Evolutionary conservation across 2,797 vertebrate genomes (phyloP).

Genomic region (Borostomias antarcticus): DNA sequence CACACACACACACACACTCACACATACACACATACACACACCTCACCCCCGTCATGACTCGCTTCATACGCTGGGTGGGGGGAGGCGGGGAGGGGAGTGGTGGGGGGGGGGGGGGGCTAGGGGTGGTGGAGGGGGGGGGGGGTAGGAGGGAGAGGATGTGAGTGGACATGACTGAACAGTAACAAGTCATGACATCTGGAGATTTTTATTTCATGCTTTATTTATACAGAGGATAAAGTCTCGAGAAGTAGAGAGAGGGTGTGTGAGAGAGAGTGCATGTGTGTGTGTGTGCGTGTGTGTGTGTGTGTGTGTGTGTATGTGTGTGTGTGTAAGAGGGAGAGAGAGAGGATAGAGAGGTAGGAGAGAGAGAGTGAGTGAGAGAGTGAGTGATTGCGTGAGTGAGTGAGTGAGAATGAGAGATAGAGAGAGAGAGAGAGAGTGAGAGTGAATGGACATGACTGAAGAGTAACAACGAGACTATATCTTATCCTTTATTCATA

Average conservation of each 20-base stretch:
- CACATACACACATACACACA: too few species aligned
- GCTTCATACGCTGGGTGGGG: constrained; percentile 89
- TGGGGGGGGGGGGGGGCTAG: constrained; percentile 65
- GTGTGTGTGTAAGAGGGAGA: neutral
- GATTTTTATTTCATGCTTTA: too few species aligned
- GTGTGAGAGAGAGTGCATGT: constrained; percentile 57
- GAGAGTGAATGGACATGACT: neutral
- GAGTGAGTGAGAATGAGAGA: too few species aligned
- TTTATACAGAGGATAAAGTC: too few species aligned
- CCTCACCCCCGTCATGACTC: constrained; percentile 89
- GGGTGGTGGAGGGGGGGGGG: neutral
- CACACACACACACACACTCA: too few species aligned
- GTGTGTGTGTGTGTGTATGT: neutral
- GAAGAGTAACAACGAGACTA: too few species aligned
- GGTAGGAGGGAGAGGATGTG: constrained; percentile 81
- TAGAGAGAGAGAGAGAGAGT: too few species aligned
- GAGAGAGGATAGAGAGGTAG: neutral
- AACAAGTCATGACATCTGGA: constrained; percentile 79
- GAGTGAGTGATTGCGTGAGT: too few species aligned
- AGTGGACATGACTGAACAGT: constrained; percentile 82
- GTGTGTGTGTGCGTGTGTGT: neutral
- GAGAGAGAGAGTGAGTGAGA: neutral
- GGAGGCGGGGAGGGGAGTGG: constrained; percentile 70
- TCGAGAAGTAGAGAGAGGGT: constrained; percentile 73
- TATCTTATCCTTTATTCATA: too few species aligned